Evolutionary conservation across 2,113 vertebrate genomes (phyloP), one percentile per base, ranked within the genome.

Genomic region (Azemiops feae): DNA sequence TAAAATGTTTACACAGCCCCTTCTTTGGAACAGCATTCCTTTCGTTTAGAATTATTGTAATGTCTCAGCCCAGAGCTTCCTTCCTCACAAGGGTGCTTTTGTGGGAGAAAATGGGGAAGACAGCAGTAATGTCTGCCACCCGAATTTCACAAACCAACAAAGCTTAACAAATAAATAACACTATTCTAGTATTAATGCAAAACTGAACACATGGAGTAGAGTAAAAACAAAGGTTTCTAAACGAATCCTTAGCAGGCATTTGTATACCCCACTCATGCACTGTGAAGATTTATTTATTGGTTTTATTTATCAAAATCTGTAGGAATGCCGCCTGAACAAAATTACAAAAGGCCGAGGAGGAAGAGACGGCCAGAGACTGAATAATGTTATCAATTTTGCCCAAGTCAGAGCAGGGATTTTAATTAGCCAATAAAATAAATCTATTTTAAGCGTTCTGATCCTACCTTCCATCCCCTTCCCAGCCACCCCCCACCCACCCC

Each of bases 151-250:
- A 57, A 57, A 23, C 20, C 39, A 81, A 81, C 18, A 43, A 74
- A 20, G 7, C 69, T 5, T 60, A 34, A 34, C 14, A 18, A 22
- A 81, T 43, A 81, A 81, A 43, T 81, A 81, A 43, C 3, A 22
- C 7, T 57, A 45, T 45, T 47, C 85, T 94, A 0, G 0, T 91
- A 8, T 5, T 87, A 52, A 94, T 12, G 3, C 0, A 0, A 47
- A 81, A 87, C 30, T 47, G 1, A 0, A 0, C 0, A 14, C 25
- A 1, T 1, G 87, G 90, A 0, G 0, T 43, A 22, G 14, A 0
- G 64, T 47, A 2, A 39, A 39, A 58, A 20, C 39, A 43, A 39
- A 0, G 2, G 9, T 55, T 0, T 0, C 69, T 69, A 54, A 85
- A 69, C 64, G 23, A 88, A 93, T 47, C 43, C 34, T 9, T 18